Evolutionary conservation across 2,113 vertebrate species (phyloP).

Genomic region (Rallus limicola): DNA sequence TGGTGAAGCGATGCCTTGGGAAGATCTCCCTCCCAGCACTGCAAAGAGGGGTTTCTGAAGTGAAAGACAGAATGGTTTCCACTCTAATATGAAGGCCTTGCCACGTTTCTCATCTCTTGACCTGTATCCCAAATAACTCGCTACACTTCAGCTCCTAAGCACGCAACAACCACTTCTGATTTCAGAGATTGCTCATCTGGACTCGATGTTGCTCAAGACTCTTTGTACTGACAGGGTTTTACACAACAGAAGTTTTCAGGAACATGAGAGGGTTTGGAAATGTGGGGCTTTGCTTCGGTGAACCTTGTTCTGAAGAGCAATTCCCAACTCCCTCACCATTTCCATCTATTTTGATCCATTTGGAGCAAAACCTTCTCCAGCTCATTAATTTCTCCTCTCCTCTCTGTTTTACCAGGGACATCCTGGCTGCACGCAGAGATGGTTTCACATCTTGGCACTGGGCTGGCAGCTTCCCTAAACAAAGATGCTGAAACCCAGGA

Average conservation of each 20-base stretch:
- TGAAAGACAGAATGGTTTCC: slow-evolving; percentile 5
- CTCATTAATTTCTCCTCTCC: not conserved
- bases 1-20: not conserved
- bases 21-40: not conserved
- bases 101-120: not conserved
- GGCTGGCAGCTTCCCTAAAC: slow-evolving; percentile 14
- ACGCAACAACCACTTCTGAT: not conserved
- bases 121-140: not conserved
- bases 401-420: not conserved
- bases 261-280: not conserved
- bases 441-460: not conserved
- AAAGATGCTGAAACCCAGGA: not conserved
- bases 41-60: not conserved
- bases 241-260: not conserved
- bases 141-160: not conserved
- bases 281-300: not conserved
- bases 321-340: not conserved
- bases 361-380: not conserved
- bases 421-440: not conserved
- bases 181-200: not conserved
- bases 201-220: not conserved
- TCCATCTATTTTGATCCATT: not conserved
- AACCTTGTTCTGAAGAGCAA: not conserved
- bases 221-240: not conserved
- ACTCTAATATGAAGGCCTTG: not conserved